A percentile compares a stretch with the other conserved stretches of the same genome.
Evolutionary conservation across 2,888 invertebrate genomes (phyloP).

Genomic region (Bombylius discolor): DNA sequence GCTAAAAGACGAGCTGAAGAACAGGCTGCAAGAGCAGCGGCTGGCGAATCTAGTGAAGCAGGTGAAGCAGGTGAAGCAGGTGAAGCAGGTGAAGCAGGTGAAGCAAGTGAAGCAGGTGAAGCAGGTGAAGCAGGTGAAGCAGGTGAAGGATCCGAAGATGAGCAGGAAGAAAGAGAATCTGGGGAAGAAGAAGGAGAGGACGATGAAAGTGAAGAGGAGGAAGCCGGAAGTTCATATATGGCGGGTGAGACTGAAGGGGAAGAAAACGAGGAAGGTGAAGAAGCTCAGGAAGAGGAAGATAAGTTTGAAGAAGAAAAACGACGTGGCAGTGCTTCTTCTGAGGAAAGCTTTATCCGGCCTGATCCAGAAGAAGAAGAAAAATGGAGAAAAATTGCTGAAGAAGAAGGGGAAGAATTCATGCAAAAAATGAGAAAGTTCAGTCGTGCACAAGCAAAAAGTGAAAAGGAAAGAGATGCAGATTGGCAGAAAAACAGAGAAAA

Average conservation of each 20-base stretch:
- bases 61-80: conserved; percentile 16
- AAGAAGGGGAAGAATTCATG: conserved; percentile 33
- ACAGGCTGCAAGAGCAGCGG: conserved; percentile 20
- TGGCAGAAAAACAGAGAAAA: conserved; percentile 35
- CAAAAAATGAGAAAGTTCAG: conserved; percentile 32
- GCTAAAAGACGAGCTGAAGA: conserved; percentile 27
- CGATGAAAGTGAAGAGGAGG: conserved; percentile 13
- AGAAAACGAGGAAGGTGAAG: conserved; percentile 16
- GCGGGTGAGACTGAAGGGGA: conserved; percentile 2
- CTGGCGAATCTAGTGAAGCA: conserved; percentile 20
- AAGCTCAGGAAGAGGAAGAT: conserved; percentile 17
- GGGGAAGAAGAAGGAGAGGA: conserved; percentile 13
- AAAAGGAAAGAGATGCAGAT: conserved; percentile 33
- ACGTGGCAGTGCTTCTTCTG: conserved; percentile 28
- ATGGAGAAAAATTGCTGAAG: conserved; percentile 32
- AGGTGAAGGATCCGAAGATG: conserved; percentile 21
- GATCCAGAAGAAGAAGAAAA: conserved; percentile 29
- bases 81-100: conserved; percentile 10
- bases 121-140: conserved; percentile 12
- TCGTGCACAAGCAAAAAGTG: conserved; percentile 24
- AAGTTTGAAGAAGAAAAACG: conserved; percentile 14
- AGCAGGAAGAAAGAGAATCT: conserved; percentile 13
- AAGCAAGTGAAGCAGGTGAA: conserved; percentile 15
- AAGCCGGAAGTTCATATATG: not conserved
- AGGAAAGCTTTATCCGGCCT: conserved; percentile 29